Percentiles rank a stretch among this genome's conserved stretches.
Evolutionary conservation across 64 coral and sea anemone genomes (phyloP).

Genomic region (Montipora cactus): DNA sequence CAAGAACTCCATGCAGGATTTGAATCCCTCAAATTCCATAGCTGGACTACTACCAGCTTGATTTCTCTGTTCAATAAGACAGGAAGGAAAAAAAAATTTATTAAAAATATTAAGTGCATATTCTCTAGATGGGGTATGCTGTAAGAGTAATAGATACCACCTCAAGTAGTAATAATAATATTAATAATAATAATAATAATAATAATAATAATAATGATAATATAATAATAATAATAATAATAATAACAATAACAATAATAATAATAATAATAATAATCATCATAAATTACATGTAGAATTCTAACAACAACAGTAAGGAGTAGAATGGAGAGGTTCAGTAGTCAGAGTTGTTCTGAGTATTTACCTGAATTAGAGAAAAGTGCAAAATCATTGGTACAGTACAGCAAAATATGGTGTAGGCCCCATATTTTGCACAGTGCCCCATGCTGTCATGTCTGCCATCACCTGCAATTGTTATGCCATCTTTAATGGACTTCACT

Average conservation of each 20-base stretch:
- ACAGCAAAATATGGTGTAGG: conserved; percentile 23
- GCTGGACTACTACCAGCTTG: conserved; percentile 23
- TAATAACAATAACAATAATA: no score
- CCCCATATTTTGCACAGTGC: conserved; percentile 31
- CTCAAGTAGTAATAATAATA: no score
- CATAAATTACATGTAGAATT: no score
- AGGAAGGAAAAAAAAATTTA: not conserved
- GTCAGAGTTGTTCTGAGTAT: not conserved
- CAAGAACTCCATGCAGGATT: conserved; percentile 14
- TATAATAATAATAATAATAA: no score
- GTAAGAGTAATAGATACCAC: no score
- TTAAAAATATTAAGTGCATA: not conserved
- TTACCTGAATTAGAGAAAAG: conserved; percentile 33
- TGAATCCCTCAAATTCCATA: conserved; percentile 25
- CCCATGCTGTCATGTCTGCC: conserved; percentile 25
- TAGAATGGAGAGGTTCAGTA: not conserved
- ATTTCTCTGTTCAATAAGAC: conserved; percentile 19
- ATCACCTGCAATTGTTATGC: not conserved
- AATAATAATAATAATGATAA: no score
- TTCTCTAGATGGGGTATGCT: no score
- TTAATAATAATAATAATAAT: no score
- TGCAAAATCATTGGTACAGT: conserved; percentile 6
- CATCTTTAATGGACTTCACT: conserved; percentile 7
- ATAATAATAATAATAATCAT: no score
- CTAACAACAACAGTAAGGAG: not conserved